Evolutionary conservation across 2,888 invertebrate genomes (phyloP).

Genomic region (Diadromus collaris): DNA sequence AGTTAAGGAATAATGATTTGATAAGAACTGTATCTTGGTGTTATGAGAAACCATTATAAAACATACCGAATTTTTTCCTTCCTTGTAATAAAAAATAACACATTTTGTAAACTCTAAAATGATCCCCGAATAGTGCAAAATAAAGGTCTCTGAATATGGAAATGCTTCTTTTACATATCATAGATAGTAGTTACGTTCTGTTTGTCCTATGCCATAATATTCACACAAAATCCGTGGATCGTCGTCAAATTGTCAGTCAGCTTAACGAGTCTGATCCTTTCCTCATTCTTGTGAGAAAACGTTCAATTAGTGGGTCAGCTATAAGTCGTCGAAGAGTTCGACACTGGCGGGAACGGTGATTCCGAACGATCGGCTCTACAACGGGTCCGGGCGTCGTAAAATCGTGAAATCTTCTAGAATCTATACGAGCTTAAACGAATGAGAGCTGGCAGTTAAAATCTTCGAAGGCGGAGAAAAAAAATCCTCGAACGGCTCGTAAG

Average conservation of each 20-base stretch:
- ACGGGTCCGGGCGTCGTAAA: constrained; percentile 68
- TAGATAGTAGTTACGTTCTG: neutral
- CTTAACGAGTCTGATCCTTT: constrained; percentile 36
- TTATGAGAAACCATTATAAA: neutral
- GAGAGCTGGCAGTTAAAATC: constrained; percentile 67
- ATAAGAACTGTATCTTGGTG: neutral
- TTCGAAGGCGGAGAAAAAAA: constrained; percentile 40
- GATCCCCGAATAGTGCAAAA: neutral
- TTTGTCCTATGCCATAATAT: neutral
- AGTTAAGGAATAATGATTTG: neutral
- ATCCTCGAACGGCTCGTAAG: constrained; percentile 62
- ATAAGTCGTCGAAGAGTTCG: constrained; percentile 69
- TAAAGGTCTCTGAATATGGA: neutral
- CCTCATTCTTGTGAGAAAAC: constrained; percentile 74
- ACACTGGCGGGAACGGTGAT: constrained; percentile 67
- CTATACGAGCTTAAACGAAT: constrained; percentile 35
- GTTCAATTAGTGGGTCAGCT: constrained; percentile 72
- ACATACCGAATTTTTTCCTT: neutral
- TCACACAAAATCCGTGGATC: constrained; percentile 8
- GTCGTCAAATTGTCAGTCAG: constrained; percentile 29
- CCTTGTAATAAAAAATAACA: too few species aligned
- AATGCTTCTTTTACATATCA: neutral
- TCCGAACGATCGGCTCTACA: constrained; percentile 64
- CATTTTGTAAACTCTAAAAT: neutral
- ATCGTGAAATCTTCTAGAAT: constrained; percentile 69